Conservation (phyloP, 2,797 vertebrate species). For the Acanthiza pusilla region DNA sequence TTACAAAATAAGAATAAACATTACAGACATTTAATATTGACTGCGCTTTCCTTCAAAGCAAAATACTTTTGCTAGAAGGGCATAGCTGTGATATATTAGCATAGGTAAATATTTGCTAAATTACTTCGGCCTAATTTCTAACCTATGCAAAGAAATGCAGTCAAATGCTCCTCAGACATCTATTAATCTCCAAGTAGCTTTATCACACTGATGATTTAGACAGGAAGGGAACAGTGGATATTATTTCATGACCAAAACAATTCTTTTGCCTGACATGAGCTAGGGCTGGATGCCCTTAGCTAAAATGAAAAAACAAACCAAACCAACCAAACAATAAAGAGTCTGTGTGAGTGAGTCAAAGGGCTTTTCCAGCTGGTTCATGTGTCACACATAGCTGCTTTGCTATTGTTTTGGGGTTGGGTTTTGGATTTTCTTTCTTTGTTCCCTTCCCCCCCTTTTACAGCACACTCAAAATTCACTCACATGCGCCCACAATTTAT, state of each 20-base stretch:
- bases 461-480: background rate
- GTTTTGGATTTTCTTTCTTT: background rate
- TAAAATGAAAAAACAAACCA: background rate
- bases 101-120: background rate
- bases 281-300: background rate
- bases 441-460: background rate
- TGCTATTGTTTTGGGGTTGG: background rate
- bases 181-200: background rate
- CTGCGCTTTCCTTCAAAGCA: background rate
- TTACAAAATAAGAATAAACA: background rate
- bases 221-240: background rate
- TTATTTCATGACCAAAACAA: background rate
- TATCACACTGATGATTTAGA: background rate
- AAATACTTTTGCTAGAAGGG: background rate
- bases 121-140: background rate
- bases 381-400: background rate
- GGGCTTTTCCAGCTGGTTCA: constrained; percentile 33
- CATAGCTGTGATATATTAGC: background rate
- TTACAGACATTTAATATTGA: background rate
- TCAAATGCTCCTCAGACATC: background rate
- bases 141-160: background rate
- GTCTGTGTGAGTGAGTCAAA: background rate
- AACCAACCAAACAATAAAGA: background rate
- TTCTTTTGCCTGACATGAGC: background rate
- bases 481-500: background rate